phyloP scores from a whole-genome alignment of 2,797 vertebrate genomes.

The Menidia menidia region DNA sequence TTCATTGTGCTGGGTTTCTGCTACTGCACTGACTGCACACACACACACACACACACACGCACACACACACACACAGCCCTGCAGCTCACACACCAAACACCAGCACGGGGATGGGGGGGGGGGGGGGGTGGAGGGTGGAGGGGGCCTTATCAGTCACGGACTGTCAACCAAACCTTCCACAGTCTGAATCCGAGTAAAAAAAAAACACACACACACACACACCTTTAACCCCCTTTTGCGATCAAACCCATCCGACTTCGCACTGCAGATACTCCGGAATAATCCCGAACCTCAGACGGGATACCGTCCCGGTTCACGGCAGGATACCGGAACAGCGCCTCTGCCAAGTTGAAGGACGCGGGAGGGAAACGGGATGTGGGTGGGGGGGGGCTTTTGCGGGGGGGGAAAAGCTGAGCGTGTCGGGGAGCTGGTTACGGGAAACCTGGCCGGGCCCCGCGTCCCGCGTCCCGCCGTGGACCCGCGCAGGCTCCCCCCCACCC shows the following conservation, averaged over 20 bases:
- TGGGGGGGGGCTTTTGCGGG: neutral
- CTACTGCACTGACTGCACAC: slow-evolving; percentile 54
- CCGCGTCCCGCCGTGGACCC: slow-evolving; percentile 54
- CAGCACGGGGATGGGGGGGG: slow-evolving; percentile 8
- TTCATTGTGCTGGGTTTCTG: slow-evolving; percentile 73
- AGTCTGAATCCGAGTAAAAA: slow-evolving; percentile 13
- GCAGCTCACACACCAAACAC: slow-evolving; percentile 49
- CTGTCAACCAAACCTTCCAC: slow-evolving; percentile 23
- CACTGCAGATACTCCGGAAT: slow-evolving; percentile 47
- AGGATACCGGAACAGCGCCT: neutral
- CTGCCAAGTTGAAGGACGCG: slow-evolving; percentile 66
- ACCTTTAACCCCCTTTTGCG: neutral
- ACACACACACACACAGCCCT: slow-evolving; percentile 30
- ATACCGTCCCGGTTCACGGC: slow-evolving; percentile 25
- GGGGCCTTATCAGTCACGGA: slow-evolving; percentile 33
- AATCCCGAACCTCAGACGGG: slow-evolving; percentile 44
- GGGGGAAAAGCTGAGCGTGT: slow-evolving; percentile 15
- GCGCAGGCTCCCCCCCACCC: slow-evolving; percentile 1
- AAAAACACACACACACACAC: slow-evolving; percentile 22
- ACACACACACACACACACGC: slow-evolving; percentile 15
- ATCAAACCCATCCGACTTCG: slow-evolving; percentile 22
- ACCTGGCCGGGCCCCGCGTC: slow-evolving; percentile 52
- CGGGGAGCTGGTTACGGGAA: slow-evolving; percentile 47
- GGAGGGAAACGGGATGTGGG: neutral
- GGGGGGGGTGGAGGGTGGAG: slow-evolving; percentile 20